phyloP scores from a whole-genome alignment of 2,888 invertebrate genomes.

The Camptogramma bilineatum region DNA sequence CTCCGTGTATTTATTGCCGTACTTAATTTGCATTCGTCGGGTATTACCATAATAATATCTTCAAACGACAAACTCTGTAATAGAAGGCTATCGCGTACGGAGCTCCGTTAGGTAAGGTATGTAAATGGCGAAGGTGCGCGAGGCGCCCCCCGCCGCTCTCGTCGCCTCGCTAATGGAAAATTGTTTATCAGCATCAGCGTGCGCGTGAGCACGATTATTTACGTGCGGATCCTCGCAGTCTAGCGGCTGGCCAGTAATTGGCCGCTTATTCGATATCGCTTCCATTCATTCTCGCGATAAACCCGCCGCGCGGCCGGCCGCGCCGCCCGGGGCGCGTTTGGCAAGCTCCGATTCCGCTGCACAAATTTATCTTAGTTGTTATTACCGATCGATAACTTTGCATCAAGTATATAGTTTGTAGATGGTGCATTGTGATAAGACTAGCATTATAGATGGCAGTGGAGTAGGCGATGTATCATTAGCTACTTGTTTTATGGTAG shows the following conservation, averaged over 20 bases:
- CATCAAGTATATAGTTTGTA: slow-evolving; percentile 41
- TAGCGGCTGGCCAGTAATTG: slow-evolving; percentile 73
- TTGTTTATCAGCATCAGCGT: slow-evolving; percentile 77
- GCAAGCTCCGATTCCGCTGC: slow-evolving; percentile 59
- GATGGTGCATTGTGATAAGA: slow-evolving; percentile 38
- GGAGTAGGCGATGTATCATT: slow-evolving; percentile 25
- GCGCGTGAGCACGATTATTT: slow-evolving; percentile 80
- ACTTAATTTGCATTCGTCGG: slow-evolving; percentile 75
- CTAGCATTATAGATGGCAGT: slow-evolving; percentile 34
- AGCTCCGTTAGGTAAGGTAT: slow-evolving; percentile 68
- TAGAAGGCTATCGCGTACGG: slow-evolving; percentile 67
- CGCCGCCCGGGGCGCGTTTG: slow-evolving; percentile 55
- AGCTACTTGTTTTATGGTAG: slow-evolving; percentile 29
- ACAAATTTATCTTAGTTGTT: slow-evolving; percentile 59
- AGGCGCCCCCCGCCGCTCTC: slow-evolving; percentile 50
- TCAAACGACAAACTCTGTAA: slow-evolving; percentile 71
- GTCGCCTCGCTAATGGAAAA: slow-evolving; percentile 72
- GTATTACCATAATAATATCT: slow-evolving; percentile 77
- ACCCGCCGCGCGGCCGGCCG: slow-evolving; percentile 54
- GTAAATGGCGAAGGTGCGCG: slow-evolving; percentile 63
- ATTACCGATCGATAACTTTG: slow-evolving; percentile 47
- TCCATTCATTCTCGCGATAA: slow-evolving; percentile 81
- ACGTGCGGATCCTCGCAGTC: slow-evolving; percentile 71
- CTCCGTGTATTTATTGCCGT: slow-evolving; percentile 71
- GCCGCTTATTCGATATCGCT: slow-evolving; percentile 78